Evolutionary conservation across 2,113 vertebrate species (phyloP).

Genomic region (Cettia cetti): DNA sequence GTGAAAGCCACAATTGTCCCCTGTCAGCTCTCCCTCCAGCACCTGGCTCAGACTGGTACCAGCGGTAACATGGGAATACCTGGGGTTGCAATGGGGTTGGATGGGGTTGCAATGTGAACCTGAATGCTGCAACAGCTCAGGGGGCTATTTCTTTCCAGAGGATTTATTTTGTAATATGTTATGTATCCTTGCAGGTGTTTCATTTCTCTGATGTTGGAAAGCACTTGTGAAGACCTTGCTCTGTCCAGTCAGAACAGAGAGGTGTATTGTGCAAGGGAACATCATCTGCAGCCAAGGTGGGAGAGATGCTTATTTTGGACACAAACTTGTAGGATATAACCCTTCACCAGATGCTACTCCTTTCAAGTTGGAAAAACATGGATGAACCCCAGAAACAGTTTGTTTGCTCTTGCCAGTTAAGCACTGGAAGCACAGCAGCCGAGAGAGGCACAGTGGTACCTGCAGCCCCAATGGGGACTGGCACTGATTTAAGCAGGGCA

Average conservation of each 20-base stretch:
- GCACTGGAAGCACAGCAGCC: not conserved
- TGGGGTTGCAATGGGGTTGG: too few species aligned
- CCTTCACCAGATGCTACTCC: not conserved
- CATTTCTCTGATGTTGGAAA: not conserved
- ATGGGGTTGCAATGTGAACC: not conserved
- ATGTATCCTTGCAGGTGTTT: not conserved
- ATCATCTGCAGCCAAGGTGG: not conserved
- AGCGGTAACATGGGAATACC: fast-evolving
- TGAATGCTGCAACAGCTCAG: not conserved
- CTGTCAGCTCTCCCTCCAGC: fast-evolving
- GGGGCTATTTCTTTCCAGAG: not conserved
- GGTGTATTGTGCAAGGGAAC: fast-evolving
- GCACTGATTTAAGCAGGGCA: not conserved
- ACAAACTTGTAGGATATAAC: not conserved
- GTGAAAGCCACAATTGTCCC: fast-evolving
- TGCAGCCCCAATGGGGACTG: fast-evolving
- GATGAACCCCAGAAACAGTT: not conserved
- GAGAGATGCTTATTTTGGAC: not conserved
- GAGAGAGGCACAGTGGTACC: not conserved
- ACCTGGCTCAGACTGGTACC: not conserved
- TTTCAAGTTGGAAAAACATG: not conserved
- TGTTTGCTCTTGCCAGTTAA: not conserved
- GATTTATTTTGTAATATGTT: not conserved
- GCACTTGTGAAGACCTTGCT: not conserved
- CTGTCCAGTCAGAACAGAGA: fast-evolving